Evolutionary conservation across 2,113 vertebrate species (phyloP), one percentile per base, ranked within the genome.

Genomic region (Malaclemys terrapin): DNA sequence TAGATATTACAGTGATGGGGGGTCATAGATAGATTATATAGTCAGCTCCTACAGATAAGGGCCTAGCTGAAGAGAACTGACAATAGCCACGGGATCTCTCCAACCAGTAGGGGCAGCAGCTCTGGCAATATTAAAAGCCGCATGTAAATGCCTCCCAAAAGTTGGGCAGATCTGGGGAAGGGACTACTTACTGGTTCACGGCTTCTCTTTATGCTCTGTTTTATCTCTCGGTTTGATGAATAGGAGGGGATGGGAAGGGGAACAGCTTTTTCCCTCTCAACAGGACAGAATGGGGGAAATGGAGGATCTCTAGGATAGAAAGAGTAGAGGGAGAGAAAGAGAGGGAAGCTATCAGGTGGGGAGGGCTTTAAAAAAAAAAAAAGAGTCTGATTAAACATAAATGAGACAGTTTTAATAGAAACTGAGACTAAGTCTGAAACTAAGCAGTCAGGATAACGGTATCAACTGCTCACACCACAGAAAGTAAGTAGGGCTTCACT

Each of bases 61-160:
- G 59, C 54, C 85, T 6, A 38, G 42, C 53, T 25, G n/a, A 90
- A 80, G 22, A 91, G 59, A 38, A 94, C 24, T 47, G 25, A 10
- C 54, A 92, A 49, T 80, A 78, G 42, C 13, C 69, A 57, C 82
- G 45, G 45, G 59, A 82, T 45, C 13, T n/a, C 27, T 47, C 75
- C 75, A 25, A 47, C 42, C 24, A 78, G 42, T 14, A 69, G 54
- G 0, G 0, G 49, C 53, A 9, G 1, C 1, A 91, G 47, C 57
- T 3, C 7, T 1, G 1, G 31, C 82, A 76, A 53, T 52, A 31
- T 22, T 49, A 38, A 62, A 94, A 85, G 4, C 2, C 16, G 42
- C 14, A 53, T 1, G 0, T 12, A 17, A 50, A 10, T 7, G 10
- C 47, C 72, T n/a, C 56, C n/a, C 81, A 80, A 13, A 80, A 2